Evolutionary conservation across 1,140 invertebrate genomes (phyloP), one percentile per base, ranked within the genome.

Genomic region (Carposina sasakii): DNA sequence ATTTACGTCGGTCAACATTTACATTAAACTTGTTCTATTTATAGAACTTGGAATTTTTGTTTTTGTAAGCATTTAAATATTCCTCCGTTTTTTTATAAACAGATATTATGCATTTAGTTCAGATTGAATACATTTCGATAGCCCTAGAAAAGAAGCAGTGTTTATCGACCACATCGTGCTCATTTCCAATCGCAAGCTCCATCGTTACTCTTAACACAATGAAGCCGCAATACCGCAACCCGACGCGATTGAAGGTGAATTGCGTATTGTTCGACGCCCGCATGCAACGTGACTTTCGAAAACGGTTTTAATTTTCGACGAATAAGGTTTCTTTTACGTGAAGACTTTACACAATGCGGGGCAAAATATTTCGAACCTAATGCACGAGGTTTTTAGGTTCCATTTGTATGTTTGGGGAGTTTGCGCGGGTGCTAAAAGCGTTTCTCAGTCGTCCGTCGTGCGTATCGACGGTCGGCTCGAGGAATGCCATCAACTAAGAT

Each of bases 161-260:
- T 76, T 68, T 74, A 71, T 72, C 63, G 57, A 71, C 46, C 54
- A 49, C 60, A 76, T 68, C 65, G 65, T 71, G 59, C 63, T 67
- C 58, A 63, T 68, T 75, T 73, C 68, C 70, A 77, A 76, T 66
- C 59, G n/a, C 56, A 54, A 67, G 66, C 68, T 68, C 70, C 67
- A 71, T 76, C 72, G 74, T 81, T 78, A 79, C 72, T 76, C n/a
- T 72, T 69, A 79, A 76, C 72, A 83, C 79, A 83, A 79, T 81
- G 71, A 71, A 81, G 76, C 76, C 76, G 75, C 79, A 77, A 81
- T 76, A 81, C 76, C 79, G 74, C 76, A 79, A 81, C 76, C 59
- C 76, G 74, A 74, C 71, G 74, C 79, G 75, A 67, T 71, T 76
- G 79, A 79, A 83, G 79, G 77, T 81, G 79, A 81, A 83, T 83